These are phyloP conservation scores for Cyaniris semiargus DNA, from an alignment of 2,888 invertebrate species.

Conservation along the genomic window DNA sequence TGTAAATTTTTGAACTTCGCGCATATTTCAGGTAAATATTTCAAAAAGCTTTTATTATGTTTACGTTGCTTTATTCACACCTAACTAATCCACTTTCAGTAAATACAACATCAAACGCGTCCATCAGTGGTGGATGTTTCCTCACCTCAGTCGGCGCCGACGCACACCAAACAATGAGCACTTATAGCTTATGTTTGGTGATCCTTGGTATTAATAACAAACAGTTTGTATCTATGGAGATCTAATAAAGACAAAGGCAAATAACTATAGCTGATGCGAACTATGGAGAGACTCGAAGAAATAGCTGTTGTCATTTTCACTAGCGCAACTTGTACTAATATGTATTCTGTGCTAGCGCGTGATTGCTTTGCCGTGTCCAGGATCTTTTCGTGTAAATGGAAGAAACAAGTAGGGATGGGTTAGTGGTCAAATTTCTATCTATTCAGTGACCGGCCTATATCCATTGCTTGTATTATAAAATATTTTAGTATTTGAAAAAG, in stretches of 20 bases:
- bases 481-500: too few relatives aligned
- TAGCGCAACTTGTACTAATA: too few relatives aligned
- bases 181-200: conserved; percentile 53
- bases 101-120: conserved; percentile 36
- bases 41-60: conserved; percentile 16
- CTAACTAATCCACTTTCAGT: conserved; percentile 30
- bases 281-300: too few relatives aligned
- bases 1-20: not conserved
- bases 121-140: conserved; percentile 43
- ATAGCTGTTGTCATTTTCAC: too few relatives aligned
- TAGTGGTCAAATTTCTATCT: too few relatives aligned
- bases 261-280: too few relatives aligned
- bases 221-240: not conserved
- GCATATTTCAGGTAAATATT: conserved; percentile 3
- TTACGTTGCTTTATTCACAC: conserved; percentile 10
- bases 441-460: too few relatives aligned
- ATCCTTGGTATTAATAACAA: conserved; percentile 22
- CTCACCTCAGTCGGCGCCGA: conserved; percentile 62
- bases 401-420: too few relatives aligned
- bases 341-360: too few relatives aligned
- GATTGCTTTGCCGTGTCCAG: too few relatives aligned
- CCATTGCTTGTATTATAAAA: too few relatives aligned
- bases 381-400: too few relatives aligned
- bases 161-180: conserved; percentile 67
- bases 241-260: not conserved